A percentile compares a stretch with the other conserved stretches of the same genome.
phyloP scores from a whole-genome alignment of 1,140 invertebrate species.

The Schlechtendalia chinensis region DNA sequence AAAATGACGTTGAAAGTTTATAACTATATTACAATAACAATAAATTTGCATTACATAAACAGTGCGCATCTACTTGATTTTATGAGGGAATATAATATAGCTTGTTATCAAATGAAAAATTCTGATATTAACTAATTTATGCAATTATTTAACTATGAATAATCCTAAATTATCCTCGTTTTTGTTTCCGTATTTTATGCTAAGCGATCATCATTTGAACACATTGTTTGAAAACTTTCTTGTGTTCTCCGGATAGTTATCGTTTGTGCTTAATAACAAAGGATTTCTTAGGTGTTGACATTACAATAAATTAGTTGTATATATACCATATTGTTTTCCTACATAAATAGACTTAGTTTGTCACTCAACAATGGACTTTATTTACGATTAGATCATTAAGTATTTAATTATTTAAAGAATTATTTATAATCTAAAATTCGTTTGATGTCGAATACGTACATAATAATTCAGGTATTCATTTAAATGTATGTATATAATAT shows the following conservation, averaged over 20 bases:
- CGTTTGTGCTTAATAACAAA: constrained; percentile 1
- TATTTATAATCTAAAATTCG: background rate
- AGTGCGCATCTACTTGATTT: background rate
- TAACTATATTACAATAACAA: background rate
- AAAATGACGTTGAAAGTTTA: background rate
- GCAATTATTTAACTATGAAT: background rate
- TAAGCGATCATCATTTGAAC: background rate
- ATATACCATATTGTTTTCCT: constrained; percentile 4
- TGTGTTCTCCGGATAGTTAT: background rate
- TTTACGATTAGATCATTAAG: background rate
- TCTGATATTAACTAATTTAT: background rate
- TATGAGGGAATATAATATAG: background rate
- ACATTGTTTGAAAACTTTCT: background rate
- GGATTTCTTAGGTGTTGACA: constrained; percentile 6
- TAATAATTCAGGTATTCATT: too few species aligned
- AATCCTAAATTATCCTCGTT: background rate
- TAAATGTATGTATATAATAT: too few species aligned
- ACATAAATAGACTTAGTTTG: background rate
- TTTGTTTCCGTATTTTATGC: background rate
- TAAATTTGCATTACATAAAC: background rate
- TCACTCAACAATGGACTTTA: background rate
- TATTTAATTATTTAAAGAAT: background rate
- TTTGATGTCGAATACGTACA: too few species aligned
- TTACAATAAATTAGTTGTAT: constrained; percentile 10
- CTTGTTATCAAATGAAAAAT: background rate